phyloP scores from a whole-genome alignment of 2,888 invertebrate species.

The Drosophila tripunctata region DNA sequence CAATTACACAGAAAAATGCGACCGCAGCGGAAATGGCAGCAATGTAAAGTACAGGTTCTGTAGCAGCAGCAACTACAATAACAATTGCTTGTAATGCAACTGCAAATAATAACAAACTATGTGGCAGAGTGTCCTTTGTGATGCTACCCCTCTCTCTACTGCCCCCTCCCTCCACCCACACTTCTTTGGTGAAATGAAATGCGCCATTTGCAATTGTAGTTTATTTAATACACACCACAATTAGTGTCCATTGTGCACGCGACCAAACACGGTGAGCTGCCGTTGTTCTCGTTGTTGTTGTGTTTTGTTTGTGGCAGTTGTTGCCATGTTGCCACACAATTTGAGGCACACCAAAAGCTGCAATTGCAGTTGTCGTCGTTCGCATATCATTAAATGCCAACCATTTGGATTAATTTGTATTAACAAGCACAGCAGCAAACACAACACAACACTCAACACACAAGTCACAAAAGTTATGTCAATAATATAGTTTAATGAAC shows the following conservation, averaged over 20 bases:
- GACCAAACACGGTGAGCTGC: conserved; percentile 20
- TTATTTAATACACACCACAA: conserved; percentile 77
- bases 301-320: neutral
- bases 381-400: conserved; percentile 43
- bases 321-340: conserved; percentile 59
- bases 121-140: conserved; percentile 41
- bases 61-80: conserved; percentile 34
- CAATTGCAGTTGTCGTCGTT: conserved; percentile 42
- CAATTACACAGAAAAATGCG: conserved; percentile 75
- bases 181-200: conserved; percentile 51
- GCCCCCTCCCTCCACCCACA: neutral
- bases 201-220: conserved; percentile 79
- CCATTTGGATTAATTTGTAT: conserved; percentile 37
- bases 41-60: conserved; percentile 51
- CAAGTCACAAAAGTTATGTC: conserved; percentile 5
- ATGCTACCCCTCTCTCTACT: neutral
- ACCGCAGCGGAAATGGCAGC: conserved; percentile 67
- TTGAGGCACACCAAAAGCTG: conserved; percentile 47
- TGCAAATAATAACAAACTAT: conserved; percentile 68
- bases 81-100: conserved; percentile 54
- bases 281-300: neutral
- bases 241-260: conserved; percentile 69
- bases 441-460: neutral
- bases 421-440: conserved; percentile 28
- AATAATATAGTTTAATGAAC: no score